These are phyloP conservation scores for Chelon auratus DNA, from an alignment of 2,797 vertebrate genomes.

Conservation along the genomic window DNA sequence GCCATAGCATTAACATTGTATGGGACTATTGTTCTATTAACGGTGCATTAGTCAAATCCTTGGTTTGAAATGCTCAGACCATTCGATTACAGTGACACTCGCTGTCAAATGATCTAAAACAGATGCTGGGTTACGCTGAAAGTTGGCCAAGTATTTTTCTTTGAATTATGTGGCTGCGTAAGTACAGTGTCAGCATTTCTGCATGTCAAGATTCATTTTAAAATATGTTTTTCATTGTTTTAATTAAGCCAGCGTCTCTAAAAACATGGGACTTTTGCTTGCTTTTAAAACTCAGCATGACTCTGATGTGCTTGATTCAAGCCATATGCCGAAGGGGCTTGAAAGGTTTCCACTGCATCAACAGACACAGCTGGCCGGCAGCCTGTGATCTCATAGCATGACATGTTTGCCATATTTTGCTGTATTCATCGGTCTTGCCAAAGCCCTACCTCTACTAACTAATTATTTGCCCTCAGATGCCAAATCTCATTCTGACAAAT, in stretches of 20 bases:
- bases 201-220: constrained; percentile 47
- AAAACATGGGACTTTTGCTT: constrained; percentile 59
- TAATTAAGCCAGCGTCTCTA: constrained; percentile 60
- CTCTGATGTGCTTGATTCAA: constrained; percentile 64
- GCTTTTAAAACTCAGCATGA: constrained; percentile 60
- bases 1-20: too few species aligned
- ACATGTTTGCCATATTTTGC: constrained; percentile 63
- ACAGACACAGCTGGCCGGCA: constrained; percentile 70
- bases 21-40: too few species aligned
- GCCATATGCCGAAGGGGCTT: constrained; percentile 72
- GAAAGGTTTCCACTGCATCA: constrained; percentile 61
- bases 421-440: constrained; percentile 41
- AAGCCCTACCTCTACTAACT: constrained; percentile 52
- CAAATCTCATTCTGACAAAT: constrained; percentile 53
- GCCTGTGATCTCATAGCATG: constrained; percentile 71
- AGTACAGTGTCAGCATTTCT: constrained; percentile 58
- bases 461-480: constrained; percentile 51
- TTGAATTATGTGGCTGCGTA: constrained; percentile 26
- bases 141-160: constrained; percentile 17
- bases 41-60: constrained; percentile 8
- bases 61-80: constrained; percentile 33
- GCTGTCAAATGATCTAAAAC: constrained; percentile 46
- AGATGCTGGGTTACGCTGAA: constrained; percentile 32
- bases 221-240: constrained; percentile 49
- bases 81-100: constrained; percentile 9